Conservation (phyloP, 2,797 vertebrate genomes). For the Danio albolineatus region DNA sequence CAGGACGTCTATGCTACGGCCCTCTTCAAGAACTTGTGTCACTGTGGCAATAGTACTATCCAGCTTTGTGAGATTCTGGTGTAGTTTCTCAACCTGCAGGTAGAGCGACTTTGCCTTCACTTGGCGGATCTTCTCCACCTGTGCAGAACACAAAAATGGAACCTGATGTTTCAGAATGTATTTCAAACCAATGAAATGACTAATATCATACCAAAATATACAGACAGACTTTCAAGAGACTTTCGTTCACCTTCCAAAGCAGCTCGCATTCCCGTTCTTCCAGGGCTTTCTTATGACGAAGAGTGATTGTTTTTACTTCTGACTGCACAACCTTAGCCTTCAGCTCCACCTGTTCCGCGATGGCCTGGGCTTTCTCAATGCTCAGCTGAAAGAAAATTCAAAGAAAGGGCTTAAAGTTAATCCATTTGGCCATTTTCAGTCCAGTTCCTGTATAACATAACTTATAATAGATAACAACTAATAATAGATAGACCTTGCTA, state of each 20-base stretch:
- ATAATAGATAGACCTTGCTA: constrained; percentile 7
- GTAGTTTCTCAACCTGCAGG: constrained; percentile 96
- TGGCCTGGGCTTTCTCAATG: constrained; percentile 96
- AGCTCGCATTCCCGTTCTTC: constrained; percentile 97
- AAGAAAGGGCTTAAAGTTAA: not conserved
- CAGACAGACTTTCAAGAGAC: not conserved
- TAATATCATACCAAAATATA: not conserved
- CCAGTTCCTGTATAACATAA: too few relatives aligned
- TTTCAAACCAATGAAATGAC: not conserved
- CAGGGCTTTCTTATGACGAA: constrained; percentile 93
- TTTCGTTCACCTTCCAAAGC: constrained; percentile 91
- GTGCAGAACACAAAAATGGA: constrained; percentile 16
- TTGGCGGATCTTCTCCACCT: constrained; percentile 99
- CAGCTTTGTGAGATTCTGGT: constrained; percentile 94
- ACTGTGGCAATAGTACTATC: constrained; percentile 96
- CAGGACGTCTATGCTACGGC: constrained; percentile 91
- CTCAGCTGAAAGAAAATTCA: constrained; percentile 83
- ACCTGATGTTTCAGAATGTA: not conserved
- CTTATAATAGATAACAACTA: too few relatives aligned
- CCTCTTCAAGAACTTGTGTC: constrained; percentile 95
- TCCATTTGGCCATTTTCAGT: too few relatives aligned
- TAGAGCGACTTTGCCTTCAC: constrained; percentile 98
- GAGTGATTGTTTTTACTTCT: constrained; percentile 95
- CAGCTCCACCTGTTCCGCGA: constrained; percentile 97
- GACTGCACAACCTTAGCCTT: constrained; percentile 97